Percentiles rank a stretch among this genome's conserved stretches.
phyloP scores from a whole-genome alignment of 2,888 invertebrate species.

The Acronicta alni region DNA sequence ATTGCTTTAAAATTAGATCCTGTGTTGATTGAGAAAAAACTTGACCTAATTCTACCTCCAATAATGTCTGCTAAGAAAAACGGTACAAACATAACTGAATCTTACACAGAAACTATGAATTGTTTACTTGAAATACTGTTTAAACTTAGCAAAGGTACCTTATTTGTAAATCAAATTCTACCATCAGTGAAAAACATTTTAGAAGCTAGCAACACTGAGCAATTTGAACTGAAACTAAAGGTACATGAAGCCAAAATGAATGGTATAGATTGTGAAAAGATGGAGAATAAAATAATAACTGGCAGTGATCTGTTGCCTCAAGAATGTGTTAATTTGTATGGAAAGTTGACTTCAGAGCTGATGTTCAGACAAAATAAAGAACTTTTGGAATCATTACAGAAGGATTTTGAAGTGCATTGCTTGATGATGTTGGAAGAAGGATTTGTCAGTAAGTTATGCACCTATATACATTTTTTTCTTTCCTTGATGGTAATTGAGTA shows the following conservation, averaged over 20 bases:
- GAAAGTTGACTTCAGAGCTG: constrained; percentile 79
- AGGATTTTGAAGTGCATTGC: constrained; percentile 79
- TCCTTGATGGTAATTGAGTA: no score
- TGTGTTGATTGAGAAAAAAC: constrained; percentile 77
- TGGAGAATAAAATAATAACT: constrained; percentile 73
- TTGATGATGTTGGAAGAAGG: constrained; percentile 77
- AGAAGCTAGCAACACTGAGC: constrained; percentile 76
- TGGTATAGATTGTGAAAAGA: constrained; percentile 65
- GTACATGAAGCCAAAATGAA: constrained; percentile 59
- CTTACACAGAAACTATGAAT: constrained; percentile 77
- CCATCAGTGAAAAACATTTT: constrained; percentile 75
- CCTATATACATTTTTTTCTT: no score
- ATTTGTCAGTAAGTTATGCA: constrained; percentile 76
- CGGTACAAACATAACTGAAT: constrained; percentile 59
- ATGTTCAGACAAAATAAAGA: constrained; percentile 85
- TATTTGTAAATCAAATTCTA: constrained; percentile 78
- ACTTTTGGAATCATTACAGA: constrained; percentile 74
- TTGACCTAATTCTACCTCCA: constrained; percentile 75
- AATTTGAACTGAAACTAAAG: constrained; percentile 72
- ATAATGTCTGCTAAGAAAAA: constrained; percentile 79
- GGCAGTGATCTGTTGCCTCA: constrained; percentile 77
- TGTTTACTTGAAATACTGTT: constrained; percentile 80
- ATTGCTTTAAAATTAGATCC: constrained; percentile 81
- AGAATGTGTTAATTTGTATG: constrained; percentile 77
- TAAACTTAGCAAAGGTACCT: constrained; percentile 80